phyloP scores from a whole-genome alignment of 1,140 invertebrate genomes.

The Daktulosphaira vitifoliae region DNA sequence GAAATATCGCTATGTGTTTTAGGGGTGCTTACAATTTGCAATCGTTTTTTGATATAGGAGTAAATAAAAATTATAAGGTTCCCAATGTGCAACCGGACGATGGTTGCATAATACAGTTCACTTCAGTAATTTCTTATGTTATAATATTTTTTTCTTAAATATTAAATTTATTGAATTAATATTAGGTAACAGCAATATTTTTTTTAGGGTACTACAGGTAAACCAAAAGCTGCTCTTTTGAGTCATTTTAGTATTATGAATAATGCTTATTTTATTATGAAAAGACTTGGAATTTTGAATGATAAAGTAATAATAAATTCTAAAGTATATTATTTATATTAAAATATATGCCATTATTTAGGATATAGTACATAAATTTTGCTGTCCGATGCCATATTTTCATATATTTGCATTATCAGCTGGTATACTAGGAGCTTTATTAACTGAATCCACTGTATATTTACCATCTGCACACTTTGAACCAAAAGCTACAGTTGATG shows the following conservation, averaged over 20 bases:
- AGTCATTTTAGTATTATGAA: slow-evolving; percentile 79
- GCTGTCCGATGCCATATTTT: slow-evolving; percentile 80
- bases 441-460: slow-evolving; percentile 60
- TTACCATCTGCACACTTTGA: slow-evolving; percentile 60
- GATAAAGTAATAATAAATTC: background rate
- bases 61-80: slow-evolving; percentile 38
- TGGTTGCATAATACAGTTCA: slow-evolving; percentile 74
- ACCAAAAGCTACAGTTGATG: slow-evolving; percentile 56
- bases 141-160: no score
- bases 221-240: slow-evolving; percentile 77
- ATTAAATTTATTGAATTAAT: no score
- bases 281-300: slow-evolving; percentile 18
- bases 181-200: no score
- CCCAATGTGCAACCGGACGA: slow-evolving; percentile 56
- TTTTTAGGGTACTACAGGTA: slow-evolving; percentile 67
- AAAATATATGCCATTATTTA: background rate
- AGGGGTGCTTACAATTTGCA: slow-evolving; percentile 55
- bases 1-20: no score
- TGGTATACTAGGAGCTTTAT: slow-evolving; percentile 53
- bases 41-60: slow-evolving; percentile 47
- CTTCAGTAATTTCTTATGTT: slow-evolving; percentile 53
- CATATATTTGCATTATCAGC: slow-evolving; percentile 78
- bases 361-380: slow-evolving; percentile 47
- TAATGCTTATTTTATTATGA: slow-evolving; percentile 54
- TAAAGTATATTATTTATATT: background rate